Evolutionary conservation across 2,888 invertebrate species (phyloP), one percentile per base, ranked within the genome.

Genomic region (Coronaproctus castanopsis): DNA sequence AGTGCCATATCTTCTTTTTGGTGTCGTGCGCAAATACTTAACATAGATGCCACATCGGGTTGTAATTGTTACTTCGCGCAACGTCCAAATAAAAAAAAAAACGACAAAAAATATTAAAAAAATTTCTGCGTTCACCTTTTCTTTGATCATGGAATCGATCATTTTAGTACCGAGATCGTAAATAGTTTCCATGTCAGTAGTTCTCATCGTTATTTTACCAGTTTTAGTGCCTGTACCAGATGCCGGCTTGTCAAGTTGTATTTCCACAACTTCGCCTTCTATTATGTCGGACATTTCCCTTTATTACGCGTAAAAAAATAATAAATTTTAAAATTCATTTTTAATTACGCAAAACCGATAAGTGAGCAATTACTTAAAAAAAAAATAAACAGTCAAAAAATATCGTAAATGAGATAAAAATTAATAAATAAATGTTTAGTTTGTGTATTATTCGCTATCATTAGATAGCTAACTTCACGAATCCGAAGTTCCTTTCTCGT

Each of bases 111-210:
- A n/a, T n/a, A n/a, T n/a, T n/a, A n/a, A n/a, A n/a, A n/a, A n/a
- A n/a, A n/a, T n/a, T n/a, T n/a, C n/a, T n/a, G n/a, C n/a, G n/a
- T n/a, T 59, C 64, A 87, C 89, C 76, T 95, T 96, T 69, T 97
- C 95, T 68, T 96, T 96, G 67, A 91, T 82, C 60, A 96, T 79
- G 58, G 90, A 88, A 71, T 97, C 96, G 58, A 97, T 96, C 84
- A 97, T 96, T 77, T 97, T 97, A 57, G 87, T 86, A 1, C 98
- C 98, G 70, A 99, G 78, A 71, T 99, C 98, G 70, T 98, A 99
- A 64, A 96, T 87, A 0, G 98, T 97, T 73, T 98, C 98, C 98
- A 99, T 99, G 72, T 98, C 98, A 0, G 96, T 97, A 0, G 98
- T 98, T 76, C 98, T 98, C 54, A 99, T 75, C 0, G 96, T 97